Conservation (phyloP, 1,140 invertebrate species). For the Euschistus heros region DNA sequence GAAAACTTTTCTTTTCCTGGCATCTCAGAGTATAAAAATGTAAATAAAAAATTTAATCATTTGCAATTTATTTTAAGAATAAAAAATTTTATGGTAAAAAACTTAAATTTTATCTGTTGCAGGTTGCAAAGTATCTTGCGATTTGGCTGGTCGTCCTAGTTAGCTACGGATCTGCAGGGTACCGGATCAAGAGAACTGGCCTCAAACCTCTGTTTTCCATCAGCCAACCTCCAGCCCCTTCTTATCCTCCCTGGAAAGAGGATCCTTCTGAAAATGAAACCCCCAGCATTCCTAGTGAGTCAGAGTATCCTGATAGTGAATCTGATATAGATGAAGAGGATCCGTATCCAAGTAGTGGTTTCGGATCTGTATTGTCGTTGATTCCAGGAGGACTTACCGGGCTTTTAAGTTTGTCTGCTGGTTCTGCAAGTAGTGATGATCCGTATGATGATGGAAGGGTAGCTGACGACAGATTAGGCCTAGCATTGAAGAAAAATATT, state of each 20-base stretch:
- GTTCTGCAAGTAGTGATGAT: not conserved
- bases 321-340: not conserved
- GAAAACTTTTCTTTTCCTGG: no score
- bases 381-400: not conserved
- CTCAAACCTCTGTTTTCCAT: not conserved
- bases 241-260: slow-evolving; percentile 23
- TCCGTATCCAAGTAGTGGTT: not conserved
- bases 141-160: no score
- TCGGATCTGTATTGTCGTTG: not conserved
- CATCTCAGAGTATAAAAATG: no score
- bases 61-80: no score
- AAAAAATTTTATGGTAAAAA: no score
- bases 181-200: not conserved
- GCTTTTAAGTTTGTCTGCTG: not conserved
- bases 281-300: not conserved
- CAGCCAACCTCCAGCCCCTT: not conserved
- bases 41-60: no score
- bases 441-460: not conserved
- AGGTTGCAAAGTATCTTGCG: not conserved
- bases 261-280: not conserved
- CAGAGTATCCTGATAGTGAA: not conserved
- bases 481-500: not conserved
- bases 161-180: not conserved
- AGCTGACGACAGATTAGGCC: not conserved
- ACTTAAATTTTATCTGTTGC: not conserved